phyloP scores from a whole-genome alignment of 2,888 invertebrate species.

The Graphium colonna region DNA sequence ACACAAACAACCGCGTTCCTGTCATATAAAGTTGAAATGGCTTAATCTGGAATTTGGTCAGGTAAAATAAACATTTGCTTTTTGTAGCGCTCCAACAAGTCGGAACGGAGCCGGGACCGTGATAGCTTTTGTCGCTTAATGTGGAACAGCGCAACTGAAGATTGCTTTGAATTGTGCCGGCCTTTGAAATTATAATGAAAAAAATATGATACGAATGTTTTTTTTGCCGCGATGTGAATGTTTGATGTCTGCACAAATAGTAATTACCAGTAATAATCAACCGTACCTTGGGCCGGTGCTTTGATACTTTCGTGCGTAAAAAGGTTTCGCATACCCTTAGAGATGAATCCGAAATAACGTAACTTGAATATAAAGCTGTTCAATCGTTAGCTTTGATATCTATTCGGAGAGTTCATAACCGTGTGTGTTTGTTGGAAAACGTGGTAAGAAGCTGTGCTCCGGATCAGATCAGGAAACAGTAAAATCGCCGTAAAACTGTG shows the following conservation, averaged over 20 bases:
- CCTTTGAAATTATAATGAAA: conserved; percentile 23
- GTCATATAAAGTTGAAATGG: conserved; percentile 59
- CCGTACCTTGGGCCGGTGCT: conserved; percentile 4
- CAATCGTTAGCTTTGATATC: conserved; percentile 6
- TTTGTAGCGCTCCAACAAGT: conserved; percentile 49
- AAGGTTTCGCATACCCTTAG: not conserved
- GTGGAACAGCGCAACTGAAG: conserved; percentile 19
- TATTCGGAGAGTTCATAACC: conserved; percentile 41
- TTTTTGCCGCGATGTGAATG: conserved; percentile 14
- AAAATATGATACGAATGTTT: conserved; percentile 13
- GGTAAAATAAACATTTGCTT: conserved; percentile 60
- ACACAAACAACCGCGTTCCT: conserved; percentile 63
- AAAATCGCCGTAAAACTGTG: conserved; percentile 68
- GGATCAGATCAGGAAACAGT: conserved; percentile 64
- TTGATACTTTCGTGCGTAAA: conserved; percentile 1
- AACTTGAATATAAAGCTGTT: conserved; percentile 5
- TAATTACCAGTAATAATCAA: conserved; percentile 14
- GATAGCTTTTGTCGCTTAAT: conserved; percentile 31
- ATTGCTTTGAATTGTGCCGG: conserved; percentile 21
- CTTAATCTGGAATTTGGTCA: conserved; percentile 67
- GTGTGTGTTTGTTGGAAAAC: conserved; percentile 54
- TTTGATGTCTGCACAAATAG: conserved; percentile 18
- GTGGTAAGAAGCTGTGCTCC: conserved; percentile 47
- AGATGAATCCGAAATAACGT: conserved; percentile 5
- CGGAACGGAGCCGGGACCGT: conserved; percentile 33